phyloP scores from a whole-genome alignment of 1,140 invertebrate genomes.

The Cephus cinctus region DNA sequence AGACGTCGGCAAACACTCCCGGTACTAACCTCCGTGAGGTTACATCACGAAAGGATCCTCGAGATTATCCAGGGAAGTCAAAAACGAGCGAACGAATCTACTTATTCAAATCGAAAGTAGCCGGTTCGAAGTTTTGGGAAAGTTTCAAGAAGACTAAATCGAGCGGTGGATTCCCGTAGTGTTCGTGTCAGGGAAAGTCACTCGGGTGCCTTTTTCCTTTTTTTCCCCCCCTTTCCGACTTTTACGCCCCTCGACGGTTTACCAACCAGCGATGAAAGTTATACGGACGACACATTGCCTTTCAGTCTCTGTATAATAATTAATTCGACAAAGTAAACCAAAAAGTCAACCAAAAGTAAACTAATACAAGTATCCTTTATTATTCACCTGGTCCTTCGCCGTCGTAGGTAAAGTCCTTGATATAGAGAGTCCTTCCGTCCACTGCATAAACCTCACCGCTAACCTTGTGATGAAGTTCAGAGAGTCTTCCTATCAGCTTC shows the following conservation, averaged over 20 bases:
- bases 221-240: slow-evolving; percentile 1
- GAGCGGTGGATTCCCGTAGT: slow-evolving; percentile 8
- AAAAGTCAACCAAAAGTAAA: no score
- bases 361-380: not conserved
- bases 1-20: no score
- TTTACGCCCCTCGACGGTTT: not conserved
- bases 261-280: slow-evolving; percentile 28
- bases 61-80: no score
- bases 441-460: slow-evolving; percentile 85
- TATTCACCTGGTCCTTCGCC: slow-evolving; percentile 80
- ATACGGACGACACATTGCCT: no score
- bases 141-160: slow-evolving; percentile 17
- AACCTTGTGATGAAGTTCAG: slow-evolving; percentile 77
- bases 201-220: slow-evolving; percentile 16
- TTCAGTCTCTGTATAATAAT: no score
- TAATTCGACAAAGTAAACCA: no score
- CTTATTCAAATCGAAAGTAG: no score
- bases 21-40: no score
- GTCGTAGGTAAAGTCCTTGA: slow-evolving; percentile 86
- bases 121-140: slow-evolving; percentile 19
- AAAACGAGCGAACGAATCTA: no score
- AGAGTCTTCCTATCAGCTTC: slow-evolving; percentile 74
- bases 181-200: slow-evolving; percentile 9
- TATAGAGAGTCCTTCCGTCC: slow-evolving; percentile 80
- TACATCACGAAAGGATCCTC: no score